phyloP scores from a whole-genome alignment of 2,797 vertebrate genomes.

The Microchirus variegatus region DNA sequence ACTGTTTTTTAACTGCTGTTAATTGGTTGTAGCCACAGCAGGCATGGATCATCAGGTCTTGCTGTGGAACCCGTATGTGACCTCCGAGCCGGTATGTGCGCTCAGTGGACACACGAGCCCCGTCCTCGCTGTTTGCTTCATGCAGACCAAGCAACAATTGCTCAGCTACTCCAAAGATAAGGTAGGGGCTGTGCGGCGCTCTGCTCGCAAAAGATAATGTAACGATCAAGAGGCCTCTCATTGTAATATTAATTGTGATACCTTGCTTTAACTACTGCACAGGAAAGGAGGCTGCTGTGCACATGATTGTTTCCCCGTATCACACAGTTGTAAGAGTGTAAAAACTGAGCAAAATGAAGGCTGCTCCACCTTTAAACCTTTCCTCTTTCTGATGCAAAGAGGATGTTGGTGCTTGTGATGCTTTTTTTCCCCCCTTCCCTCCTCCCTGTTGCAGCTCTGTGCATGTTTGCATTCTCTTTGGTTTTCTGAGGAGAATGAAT shows the following conservation, averaged over 20 bases:
- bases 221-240: slow-evolving; percentile 21
- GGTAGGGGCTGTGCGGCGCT: slow-evolving; percentile 41
- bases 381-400: slow-evolving; percentile 33
- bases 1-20: neutral
- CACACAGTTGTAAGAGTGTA: slow-evolving; percentile 4
- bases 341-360: slow-evolving; percentile 15
- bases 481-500: slow-evolving; percentile 64
- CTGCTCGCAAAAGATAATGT: slow-evolving; percentile 7
- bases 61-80: slow-evolving; percentile 87
- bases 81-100: slow-evolving; percentile 78
- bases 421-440: slow-evolving; percentile 21
- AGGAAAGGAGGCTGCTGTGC: slow-evolving; percentile 8
- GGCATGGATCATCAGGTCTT: slow-evolving; percentile 84
- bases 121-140: slow-evolving; percentile 81
- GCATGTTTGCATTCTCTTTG: slow-evolving; percentile 55
- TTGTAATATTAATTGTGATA: slow-evolving; percentile 36
- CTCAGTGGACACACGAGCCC: slow-evolving; percentile 81
- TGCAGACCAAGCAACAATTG: slow-evolving; percentile 81
- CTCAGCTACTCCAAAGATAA: slow-evolving; percentile 88
- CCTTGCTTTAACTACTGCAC: slow-evolving; percentile 32
- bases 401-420: slow-evolving; percentile 42
- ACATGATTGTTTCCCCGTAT: slow-evolving; percentile 24
- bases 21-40: slow-evolving; percentile 80
- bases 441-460: slow-evolving; percentile 21
- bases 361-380: slow-evolving; percentile 9